Percentiles rank a stretch among this genome's conserved stretches.
phyloP scores from a whole-genome alignment of 2,113 vertebrate genomes.

The Sinocyclocheilus maitianheensis region DNA sequence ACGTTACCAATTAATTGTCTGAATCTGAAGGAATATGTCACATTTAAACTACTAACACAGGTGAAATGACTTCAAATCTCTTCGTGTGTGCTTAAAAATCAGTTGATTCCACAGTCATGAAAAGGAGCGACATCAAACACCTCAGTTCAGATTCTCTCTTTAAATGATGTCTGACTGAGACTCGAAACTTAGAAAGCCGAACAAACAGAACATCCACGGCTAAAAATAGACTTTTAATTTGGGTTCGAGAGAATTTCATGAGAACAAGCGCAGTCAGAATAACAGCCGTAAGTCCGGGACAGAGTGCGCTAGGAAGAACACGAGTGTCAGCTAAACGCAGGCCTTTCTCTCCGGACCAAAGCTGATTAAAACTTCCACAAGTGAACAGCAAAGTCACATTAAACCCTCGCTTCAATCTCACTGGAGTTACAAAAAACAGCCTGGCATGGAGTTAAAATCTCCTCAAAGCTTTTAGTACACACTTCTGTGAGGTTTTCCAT shows the following conservation, averaged over 20 bases:
- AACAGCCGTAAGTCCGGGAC: conserved; percentile 1
- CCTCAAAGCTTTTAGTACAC: not conserved
- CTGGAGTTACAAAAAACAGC: conserved; percentile 1
- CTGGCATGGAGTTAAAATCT: conserved; percentile 16
- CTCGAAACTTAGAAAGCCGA: not conserved
- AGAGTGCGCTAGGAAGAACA: not conserved
- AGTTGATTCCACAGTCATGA: not conserved
- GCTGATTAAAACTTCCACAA: conserved; percentile 38
- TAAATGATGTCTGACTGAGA: not conserved
- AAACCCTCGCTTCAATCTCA: conserved; percentile 24
- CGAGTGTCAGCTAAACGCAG: not conserved
- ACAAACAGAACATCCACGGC: conserved; percentile 12
- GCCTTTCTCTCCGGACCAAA: conserved; percentile 30
- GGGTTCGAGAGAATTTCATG: conserved; percentile 8
- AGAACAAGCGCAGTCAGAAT: not conserved
- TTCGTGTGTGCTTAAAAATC: not conserved
- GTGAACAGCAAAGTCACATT: conserved; percentile 31
- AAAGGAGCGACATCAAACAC: not conserved
- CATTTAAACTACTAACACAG: not conserved
- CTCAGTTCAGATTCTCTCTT: not conserved
- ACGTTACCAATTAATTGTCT: too few species aligned
- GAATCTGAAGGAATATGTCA: too few species aligned
- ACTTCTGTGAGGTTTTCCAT: not conserved
- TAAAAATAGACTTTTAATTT: conserved; percentile 26
- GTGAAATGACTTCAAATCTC: not conserved